phyloP scores from a whole-genome alignment of 2,113 vertebrate genomes.

The Shinisaurus crocodilurus region DNA sequence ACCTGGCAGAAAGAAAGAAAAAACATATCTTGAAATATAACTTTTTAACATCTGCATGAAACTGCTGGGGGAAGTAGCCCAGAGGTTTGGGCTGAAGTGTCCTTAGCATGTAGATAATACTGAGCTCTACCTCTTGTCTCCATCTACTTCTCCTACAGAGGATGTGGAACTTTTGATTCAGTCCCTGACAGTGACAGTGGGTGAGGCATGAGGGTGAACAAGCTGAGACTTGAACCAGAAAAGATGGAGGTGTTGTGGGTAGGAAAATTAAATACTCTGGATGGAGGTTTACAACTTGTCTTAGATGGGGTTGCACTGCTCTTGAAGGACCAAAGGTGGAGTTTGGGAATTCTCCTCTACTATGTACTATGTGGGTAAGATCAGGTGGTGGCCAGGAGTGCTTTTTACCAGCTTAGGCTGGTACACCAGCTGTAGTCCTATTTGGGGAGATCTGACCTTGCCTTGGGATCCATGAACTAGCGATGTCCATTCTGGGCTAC shows the following conservation, averaged over 20 bases:
- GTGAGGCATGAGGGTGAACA: background rate
- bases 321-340: background rate
- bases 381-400: background rate
- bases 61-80: background rate
- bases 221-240: background rate
- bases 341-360: too few relatives aligned
- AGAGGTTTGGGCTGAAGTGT: background rate
- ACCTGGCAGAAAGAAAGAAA: conserved; percentile 80
- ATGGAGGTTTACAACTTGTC: background rate
- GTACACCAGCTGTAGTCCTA: background rate
- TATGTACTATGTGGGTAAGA: background rate
- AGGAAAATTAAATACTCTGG: background rate
- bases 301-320: background rate
- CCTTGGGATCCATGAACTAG: too few relatives aligned
- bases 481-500: too few relatives aligned
- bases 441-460: background rate
- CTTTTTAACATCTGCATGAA: background rate
- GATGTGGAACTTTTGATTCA: background rate
- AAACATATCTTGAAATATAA: conserved; percentile 29
- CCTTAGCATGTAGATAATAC: background rate
- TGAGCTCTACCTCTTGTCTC: background rate
- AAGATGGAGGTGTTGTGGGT: background rate
- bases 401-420: too few relatives aligned
- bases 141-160: background rate
- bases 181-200: background rate